A percentile compares a stretch with the other conserved stretches of the same genome.
phyloP scores from a whole-genome alignment of 2,113 vertebrate genomes.

The Chaenocephalus aceratus region DNA sequence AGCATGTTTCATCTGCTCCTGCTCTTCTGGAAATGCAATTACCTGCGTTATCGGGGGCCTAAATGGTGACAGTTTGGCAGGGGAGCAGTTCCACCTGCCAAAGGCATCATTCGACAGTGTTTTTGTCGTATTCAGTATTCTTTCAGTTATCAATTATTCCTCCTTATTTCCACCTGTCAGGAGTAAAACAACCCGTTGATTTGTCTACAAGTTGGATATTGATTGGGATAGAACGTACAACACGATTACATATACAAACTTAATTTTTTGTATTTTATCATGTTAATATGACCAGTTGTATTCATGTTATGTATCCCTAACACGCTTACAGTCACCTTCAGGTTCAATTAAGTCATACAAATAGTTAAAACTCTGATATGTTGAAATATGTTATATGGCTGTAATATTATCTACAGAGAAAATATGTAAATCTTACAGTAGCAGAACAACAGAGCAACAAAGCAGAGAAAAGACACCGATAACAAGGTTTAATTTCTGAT shows the following conservation, averaged over 20 bases:
- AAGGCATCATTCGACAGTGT: slow-evolving; percentile 70
- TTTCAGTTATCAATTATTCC: slow-evolving; percentile 59
- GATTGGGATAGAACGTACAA: neutral
- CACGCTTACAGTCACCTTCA: neutral
- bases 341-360: slow-evolving; percentile 4
- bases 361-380: neutral
- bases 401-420: neutral
- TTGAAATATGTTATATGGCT: neutral
- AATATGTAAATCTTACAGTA: neutral
- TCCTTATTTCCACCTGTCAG: slow-evolving; percentile 58
- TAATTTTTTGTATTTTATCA: neutral
- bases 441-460: slow-evolving; percentile 10
- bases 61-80: slow-evolving; percentile 86
- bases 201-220: slow-evolving; percentile 52
- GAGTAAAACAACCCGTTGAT: slow-evolving; percentile 47
- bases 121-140: slow-evolving; percentile 67
- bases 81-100: slow-evolving; percentile 79
- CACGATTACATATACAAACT: neutral
- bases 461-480: slow-evolving; percentile 22
- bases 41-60: slow-evolving; percentile 89
- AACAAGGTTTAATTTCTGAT: slow-evolving; percentile 46
- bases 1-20: slow-evolving; percentile 91
- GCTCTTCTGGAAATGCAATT: slow-evolving; percentile 92
- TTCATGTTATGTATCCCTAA: neutral
- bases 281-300: neutral